A percentile compares a stretch with the other conserved stretches of the same genome.
These are phyloP conservation scores for Cygnus atratus DNA, from an alignment of 2,113 vertebrate species.

Conservation along the genomic window DNA sequence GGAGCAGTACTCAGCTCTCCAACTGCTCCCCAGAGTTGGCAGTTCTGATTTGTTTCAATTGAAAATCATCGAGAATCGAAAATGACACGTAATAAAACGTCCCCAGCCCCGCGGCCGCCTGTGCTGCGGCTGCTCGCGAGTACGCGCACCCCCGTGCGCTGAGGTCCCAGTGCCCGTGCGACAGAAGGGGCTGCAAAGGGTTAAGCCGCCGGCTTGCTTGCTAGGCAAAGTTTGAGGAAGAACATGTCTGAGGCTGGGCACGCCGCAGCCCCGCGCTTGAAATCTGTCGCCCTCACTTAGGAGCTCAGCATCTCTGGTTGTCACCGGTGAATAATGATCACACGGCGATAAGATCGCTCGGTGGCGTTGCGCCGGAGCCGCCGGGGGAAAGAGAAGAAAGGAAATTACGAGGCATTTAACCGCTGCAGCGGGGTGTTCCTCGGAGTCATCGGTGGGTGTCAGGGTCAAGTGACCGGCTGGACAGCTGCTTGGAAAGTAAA, in stretches of 20 bases:
- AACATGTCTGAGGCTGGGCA: constrained; percentile 15
- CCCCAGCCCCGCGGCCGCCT: background rate
- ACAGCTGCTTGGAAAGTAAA: background rate
- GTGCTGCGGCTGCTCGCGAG: background rate
- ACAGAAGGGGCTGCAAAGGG: constrained; percentile 56
- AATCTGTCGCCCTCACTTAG: constrained; percentile 61
- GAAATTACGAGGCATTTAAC: constrained; percentile 33
- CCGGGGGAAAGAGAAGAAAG: background rate
- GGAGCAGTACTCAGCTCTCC: background rate
- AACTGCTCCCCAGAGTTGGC: background rate
- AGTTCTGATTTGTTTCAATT: background rate
- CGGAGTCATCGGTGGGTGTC: constrained; percentile 22
- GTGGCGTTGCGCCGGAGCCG: constrained; percentile 19
- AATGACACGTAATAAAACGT: background rate
- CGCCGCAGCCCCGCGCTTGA: constrained; percentile 41
- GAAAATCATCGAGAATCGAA: background rate
- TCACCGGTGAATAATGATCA: constrained; percentile 45
- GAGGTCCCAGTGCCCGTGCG: background rate
- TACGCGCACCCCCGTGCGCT: rapidly evolving
- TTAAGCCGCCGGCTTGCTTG: constrained; percentile 69
- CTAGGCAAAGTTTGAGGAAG: constrained; percentile 50
- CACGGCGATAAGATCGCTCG: constrained; percentile 49
- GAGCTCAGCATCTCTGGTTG: constrained; percentile 17
- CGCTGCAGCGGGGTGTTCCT: background rate
- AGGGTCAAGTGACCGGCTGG: constrained; percentile 18